Conservation (phyloP, 2,113 vertebrate species). For the Lynx canadensis region DNA sequence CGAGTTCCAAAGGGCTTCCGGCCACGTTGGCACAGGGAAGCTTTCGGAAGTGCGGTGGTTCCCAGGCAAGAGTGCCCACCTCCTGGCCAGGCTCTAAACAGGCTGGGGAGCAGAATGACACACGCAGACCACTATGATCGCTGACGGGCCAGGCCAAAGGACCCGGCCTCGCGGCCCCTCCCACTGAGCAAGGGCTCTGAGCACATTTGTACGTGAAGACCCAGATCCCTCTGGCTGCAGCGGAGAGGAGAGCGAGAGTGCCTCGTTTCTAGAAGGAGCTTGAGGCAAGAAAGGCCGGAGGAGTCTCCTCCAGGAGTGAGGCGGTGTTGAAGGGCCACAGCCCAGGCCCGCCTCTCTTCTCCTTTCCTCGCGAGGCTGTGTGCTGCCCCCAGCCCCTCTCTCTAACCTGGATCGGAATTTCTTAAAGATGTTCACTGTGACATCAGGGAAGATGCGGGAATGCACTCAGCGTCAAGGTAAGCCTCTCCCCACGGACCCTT, state of each 20-base stretch:
- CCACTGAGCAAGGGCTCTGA: fast-evolving
- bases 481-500: fast-evolving
- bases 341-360: too few relatives aligned
- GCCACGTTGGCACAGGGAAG: neutral
- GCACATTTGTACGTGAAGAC: neutral
- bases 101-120: neutral
- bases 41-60: fast-evolving
- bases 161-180: neutral
- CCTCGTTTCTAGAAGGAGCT: neutral
- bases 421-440: neutral
- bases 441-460: neutral
- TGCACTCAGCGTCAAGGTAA: fast-evolving
- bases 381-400: too few relatives aligned
- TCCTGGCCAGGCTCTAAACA: neutral
- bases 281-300: neutral
- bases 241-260: neutral
- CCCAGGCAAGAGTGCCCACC: neutral
- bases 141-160: neutral
- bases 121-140: fast-evolving
- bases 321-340: fast-evolving
- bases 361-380: too few relatives aligned
- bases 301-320: neutral
- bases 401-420: neutral
- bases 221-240: neutral
- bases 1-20: too few relatives aligned